A percentile compares a stretch with the other conserved stretches of the same genome.
These are phyloP conservation scores for Nemotelus pantherinus DNA, from an alignment of 2,888 invertebrate species.

Conservation along the genomic window DNA sequence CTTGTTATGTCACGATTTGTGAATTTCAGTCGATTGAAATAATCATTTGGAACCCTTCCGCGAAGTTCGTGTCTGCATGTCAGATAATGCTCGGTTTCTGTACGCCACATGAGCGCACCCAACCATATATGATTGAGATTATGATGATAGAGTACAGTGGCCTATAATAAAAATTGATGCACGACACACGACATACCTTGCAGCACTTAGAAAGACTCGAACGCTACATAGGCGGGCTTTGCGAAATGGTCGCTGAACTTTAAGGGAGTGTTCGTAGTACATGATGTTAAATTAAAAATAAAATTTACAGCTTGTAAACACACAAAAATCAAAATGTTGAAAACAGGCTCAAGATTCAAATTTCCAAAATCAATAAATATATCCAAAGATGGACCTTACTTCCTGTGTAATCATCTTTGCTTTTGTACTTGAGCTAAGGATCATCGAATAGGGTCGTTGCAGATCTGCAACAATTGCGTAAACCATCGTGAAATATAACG, in stretches of 20 bases:
- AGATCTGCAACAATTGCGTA: slow-evolving; percentile 21
- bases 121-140: slow-evolving; percentile 21
- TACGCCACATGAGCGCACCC: slow-evolving; percentile 10
- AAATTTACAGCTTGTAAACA: too few relatives aligned
- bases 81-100: neutral
- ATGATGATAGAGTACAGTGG: slow-evolving; percentile 23
- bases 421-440: neutral
- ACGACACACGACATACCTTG: slow-evolving; percentile 35
- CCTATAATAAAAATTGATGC: slow-evolving; percentile 29
- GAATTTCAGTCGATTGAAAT: slow-evolving; percentile 26
- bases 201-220: slow-evolving; percentile 10
- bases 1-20: slow-evolving; percentile 16
- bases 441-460: neutral
- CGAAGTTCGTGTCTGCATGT: slow-evolving; percentile 5
- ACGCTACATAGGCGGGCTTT: slow-evolving; percentile 7
- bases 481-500: neutral
- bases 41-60: neutral
- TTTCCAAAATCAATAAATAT: too few relatives aligned
- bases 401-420: too few relatives aligned
- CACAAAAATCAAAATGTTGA: too few relatives aligned
- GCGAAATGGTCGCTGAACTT: neutral
- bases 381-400: too few relatives aligned
- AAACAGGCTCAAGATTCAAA: too few relatives aligned
- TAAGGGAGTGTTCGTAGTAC: neutral
- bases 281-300: too few relatives aligned